Conservation (phyloP, 2,797 vertebrate species). For the Limnodromus scolopaceus region DNA sequence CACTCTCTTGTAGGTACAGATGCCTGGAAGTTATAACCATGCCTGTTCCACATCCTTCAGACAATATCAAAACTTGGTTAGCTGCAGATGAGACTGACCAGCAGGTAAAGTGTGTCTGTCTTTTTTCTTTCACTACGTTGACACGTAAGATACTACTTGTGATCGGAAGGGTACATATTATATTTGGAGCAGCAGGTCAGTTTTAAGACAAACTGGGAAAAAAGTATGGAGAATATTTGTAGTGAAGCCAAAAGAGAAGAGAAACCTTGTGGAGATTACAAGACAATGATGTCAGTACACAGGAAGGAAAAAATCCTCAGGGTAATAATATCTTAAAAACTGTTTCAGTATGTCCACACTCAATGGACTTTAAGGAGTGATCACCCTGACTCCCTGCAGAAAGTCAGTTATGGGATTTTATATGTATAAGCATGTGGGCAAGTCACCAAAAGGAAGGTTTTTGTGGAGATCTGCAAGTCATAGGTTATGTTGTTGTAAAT, state of each 20-base stretch:
- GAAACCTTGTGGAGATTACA: not conserved
- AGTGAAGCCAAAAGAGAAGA: not conserved
- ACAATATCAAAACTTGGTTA: conserved; percentile 49
- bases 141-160: fast-evolving
- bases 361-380: not conserved
- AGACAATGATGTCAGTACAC: not conserved
- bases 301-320: not conserved
- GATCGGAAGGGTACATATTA: fast-evolving
- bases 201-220: not conserved
- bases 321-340: not conserved
- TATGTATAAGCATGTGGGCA: not conserved
- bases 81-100: not conserved
- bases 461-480: not conserved
- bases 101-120: conserved; percentile 7
- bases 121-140: not conserved
- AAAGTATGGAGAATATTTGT: not conserved
- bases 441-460: not conserved
- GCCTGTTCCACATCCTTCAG: conserved; percentile 52
- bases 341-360: not conserved
- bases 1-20: conserved; percentile 1
- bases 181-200: not conserved
- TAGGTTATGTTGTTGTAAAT: not conserved
- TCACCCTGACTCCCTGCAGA: not conserved
- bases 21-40: conserved; percentile 21
- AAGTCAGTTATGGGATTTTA: not conserved